Conservation (phyloP, 2,888 invertebrate species). For the Synanthedon tipuliformis region DNA sequence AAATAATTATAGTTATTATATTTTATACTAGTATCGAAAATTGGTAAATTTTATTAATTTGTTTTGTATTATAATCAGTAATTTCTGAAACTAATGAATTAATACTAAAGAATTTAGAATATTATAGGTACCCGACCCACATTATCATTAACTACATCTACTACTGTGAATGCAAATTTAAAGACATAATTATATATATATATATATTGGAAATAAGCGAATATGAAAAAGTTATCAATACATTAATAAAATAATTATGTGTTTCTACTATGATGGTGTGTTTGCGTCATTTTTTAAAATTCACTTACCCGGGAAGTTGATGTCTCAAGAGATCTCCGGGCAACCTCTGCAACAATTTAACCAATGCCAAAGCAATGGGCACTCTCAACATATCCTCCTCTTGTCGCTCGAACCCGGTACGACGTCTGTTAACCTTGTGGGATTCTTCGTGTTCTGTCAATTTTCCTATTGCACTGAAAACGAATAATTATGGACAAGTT, state of each 20-base stretch:
- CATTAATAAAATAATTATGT: background rate
- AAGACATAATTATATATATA: no score
- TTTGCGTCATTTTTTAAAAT: background rate
- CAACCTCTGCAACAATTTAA: slow-evolving; percentile 89
- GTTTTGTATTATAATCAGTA: no score
- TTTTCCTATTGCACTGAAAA: slow-evolving; percentile 51
- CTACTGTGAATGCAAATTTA: no score
- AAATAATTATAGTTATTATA: background rate
- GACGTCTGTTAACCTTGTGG: slow-evolving; percentile 82
- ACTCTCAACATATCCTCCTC: slow-evolving; percentile 90
- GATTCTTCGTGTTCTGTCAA: slow-evolving; percentile 79
- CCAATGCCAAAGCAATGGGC: slow-evolving; percentile 92
- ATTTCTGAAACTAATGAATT: no score
- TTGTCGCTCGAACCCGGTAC: slow-evolving; percentile 78
- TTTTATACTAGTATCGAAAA: no score
- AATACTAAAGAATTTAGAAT: no score
- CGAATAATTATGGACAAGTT: no score
- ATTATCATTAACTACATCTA: no score
- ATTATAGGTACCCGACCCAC: no score
- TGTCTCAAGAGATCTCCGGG: slow-evolving; percentile 80
- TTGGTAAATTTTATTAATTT: no score
- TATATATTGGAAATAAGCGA: no score
- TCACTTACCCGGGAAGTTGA: slow-evolving; percentile 82
- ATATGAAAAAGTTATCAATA: no score
- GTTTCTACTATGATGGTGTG: background rate